Evolutionary conservation across 2,888 invertebrate genomes (phyloP).

Genomic region (Agrypnus murinus): DNA sequence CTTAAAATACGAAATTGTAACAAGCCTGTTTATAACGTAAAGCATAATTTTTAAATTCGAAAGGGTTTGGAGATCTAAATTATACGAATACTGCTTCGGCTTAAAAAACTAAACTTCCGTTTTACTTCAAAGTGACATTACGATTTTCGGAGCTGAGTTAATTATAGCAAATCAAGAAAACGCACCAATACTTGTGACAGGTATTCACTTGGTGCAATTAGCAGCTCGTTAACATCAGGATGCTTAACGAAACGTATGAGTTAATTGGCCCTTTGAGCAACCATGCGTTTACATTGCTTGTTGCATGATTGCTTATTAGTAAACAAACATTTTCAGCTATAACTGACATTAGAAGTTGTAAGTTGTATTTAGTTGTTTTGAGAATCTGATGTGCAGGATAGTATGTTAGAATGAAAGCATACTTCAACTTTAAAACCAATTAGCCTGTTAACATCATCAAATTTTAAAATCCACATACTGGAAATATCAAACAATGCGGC

Average conservation of each 20-base stretch:
- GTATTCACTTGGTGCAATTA: slow-evolving; percentile 46
- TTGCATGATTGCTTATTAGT: slow-evolving; percentile 39
- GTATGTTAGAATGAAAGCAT: too few relatives aligned
- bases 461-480: slow-evolving; percentile 6
- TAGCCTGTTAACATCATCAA: background rate
- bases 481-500: slow-evolving; percentile 25
- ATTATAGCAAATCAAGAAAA: slow-evolving; percentile 35
- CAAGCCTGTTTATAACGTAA: too few relatives aligned
- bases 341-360: background rate
- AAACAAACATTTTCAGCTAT: slow-evolving; percentile 26
- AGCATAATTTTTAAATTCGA: too few relatives aligned
- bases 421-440: slow-evolving; percentile 1
- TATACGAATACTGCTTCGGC: too few relatives aligned
- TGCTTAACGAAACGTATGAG: slow-evolving; percentile 44
- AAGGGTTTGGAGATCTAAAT: too few relatives aligned
- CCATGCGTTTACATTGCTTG: slow-evolving; percentile 33
- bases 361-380: background rate
- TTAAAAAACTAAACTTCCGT: too few relatives aligned
- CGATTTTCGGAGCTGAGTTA: slow-evolving; percentile 28
- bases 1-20: too few relatives aligned
- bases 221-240: slow-evolving; percentile 41
- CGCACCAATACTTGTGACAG: slow-evolving; percentile 40
- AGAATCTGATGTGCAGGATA: too few relatives aligned
- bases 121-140: background rate
- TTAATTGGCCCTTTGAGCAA: slow-evolving; percentile 48